Percentiles rank a stretch among this genome's conserved stretches.
phyloP scores from a whole-genome alignment of 2,888 invertebrate genomes.

The Anoplius nigerrimus region DNA sequence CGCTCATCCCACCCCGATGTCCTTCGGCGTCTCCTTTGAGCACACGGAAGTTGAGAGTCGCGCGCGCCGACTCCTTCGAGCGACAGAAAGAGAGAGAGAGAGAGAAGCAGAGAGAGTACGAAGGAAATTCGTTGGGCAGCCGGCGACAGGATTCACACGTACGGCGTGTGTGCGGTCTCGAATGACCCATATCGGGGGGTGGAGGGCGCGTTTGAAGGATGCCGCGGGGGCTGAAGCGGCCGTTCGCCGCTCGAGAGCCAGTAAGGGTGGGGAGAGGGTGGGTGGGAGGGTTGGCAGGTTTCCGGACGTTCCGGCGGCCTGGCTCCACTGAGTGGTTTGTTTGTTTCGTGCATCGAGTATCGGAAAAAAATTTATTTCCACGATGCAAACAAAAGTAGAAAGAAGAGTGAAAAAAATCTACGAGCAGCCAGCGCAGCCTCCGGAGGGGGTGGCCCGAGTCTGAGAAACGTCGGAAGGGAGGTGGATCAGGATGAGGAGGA shows the following conservation, averaged over 20 bases:
- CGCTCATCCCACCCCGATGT: conserved; percentile 26
- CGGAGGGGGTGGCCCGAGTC: background rate
- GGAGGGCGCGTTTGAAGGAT: conserved; percentile 25
- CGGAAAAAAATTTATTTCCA: conserved; percentile 49
- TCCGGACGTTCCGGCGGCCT: conserved; percentile 21
- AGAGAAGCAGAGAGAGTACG: too few relatives aligned
- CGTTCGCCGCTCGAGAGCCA: too few relatives aligned
- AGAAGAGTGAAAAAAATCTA: background rate
- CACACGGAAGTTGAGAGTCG: conserved; percentile 18
- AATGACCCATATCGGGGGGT: conserved; percentile 53
- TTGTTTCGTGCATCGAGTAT: conserved; percentile 45
- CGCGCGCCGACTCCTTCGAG: conserved; percentile 19
- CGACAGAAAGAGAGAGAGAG: too few relatives aligned
- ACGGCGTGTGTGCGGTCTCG: conserved; percentile 44
- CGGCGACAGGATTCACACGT: conserved; percentile 4
- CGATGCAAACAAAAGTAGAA: conserved; percentile 26
- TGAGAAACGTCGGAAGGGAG: background rate
- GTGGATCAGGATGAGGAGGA: background rate
- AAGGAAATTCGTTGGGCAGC: conserved; percentile 13
- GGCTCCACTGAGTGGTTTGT: conserved; percentile 49
- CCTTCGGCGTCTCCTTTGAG: conserved; percentile 38
- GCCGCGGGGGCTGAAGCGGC: too few relatives aligned
- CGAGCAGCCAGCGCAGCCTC: background rate
- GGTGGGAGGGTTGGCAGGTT: conserved; percentile 5
- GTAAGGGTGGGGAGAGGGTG: too few relatives aligned